These are phyloP conservation scores for Ceyx melanurus DNA, from an alignment of 2,113 vertebrate genomes.

Conservation along the genomic window DNA sequence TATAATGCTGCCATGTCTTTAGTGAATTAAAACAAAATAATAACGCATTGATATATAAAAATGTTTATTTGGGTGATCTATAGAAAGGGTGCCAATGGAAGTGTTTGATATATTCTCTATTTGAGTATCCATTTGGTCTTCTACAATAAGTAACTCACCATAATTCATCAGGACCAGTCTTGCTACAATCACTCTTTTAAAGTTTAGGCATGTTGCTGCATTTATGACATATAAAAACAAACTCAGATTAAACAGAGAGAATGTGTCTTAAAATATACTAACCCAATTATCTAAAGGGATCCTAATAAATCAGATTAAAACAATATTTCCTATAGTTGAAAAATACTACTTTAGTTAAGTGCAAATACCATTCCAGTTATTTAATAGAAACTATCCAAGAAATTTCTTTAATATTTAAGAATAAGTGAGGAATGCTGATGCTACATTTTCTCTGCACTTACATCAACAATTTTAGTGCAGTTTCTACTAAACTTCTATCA, in stretches of 20 bases:
- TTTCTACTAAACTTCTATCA: background rate
- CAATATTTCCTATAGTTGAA: background rate
- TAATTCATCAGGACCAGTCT: background rate
- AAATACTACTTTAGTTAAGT: background rate
- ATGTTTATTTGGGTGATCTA: background rate
- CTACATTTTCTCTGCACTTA: background rate
- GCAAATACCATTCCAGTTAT: background rate
- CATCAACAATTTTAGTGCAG: background rate
- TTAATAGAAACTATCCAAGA: conserved; percentile 7
- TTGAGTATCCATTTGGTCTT: background rate
- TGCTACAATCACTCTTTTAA: background rate
- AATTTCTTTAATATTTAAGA: conserved; percentile 9
- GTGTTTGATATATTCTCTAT: background rate
- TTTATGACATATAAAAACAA: background rate
- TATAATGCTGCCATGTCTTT: background rate
- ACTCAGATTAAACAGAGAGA: background rate
- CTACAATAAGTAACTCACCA: background rate
- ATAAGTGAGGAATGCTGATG: background rate
- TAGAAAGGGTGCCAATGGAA: background rate
- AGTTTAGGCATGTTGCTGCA: background rate
- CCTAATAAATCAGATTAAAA: conserved; percentile 28
- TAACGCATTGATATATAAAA: background rate
- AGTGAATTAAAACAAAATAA: background rate
- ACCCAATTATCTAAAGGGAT: background rate
- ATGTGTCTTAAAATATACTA: background rate